Base-by-base conservation (phyloP, 2,113 vertebrate genomes). In the Colius striatus region DNA sequence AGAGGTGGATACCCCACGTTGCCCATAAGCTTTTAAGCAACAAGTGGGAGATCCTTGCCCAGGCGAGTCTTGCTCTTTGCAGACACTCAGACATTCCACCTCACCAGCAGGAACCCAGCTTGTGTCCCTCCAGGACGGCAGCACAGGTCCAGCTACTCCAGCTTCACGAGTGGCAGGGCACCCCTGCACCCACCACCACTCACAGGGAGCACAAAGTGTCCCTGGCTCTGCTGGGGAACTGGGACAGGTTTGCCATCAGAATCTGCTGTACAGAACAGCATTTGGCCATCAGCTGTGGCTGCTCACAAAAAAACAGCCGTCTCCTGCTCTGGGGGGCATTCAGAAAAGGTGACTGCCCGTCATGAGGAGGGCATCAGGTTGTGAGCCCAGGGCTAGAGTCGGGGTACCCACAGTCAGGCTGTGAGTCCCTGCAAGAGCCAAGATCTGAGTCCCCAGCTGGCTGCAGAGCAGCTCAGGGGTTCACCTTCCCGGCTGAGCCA, bases 401-500 rank as follows among this genome's bases (percentile, higher is more conserved):
- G 14, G 36, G n/a, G 23, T 23, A 81, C 38, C 21, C 10, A 6
- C 4, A 2, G 58, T n/a, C 70, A 80, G n/a, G 27, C 75, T 58
- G 47, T 1, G 1, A 67, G 38, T 53, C 54, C 45, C 71, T 57
- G 20, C 67, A 83, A 58, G 32, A 90, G 51, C 79, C 10, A 16
- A 58, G 55, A 11, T n/a, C 45, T 58, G 45, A 2, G 36, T 22
- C 45, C 75, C 30, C 82, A 68, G 30, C 36, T 63, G 29, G 57
- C 70, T 43, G 73, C n/a, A 78, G 74, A 87, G 14, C 12, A 5
- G n/a, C 54, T 85, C 25, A 1, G 79, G 11, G 17, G 3, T 50
- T 68, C 68, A 23, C n/a, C 67, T 50, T 75, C 43, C 47, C 0
- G 0, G 41, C 16, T 0, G 0, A 58, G 48, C 57, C 43, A 47